Evolutionary conservation across 2,888 invertebrate genomes (phyloP).

Genomic region (Trichogramma evanescens): DNA sequence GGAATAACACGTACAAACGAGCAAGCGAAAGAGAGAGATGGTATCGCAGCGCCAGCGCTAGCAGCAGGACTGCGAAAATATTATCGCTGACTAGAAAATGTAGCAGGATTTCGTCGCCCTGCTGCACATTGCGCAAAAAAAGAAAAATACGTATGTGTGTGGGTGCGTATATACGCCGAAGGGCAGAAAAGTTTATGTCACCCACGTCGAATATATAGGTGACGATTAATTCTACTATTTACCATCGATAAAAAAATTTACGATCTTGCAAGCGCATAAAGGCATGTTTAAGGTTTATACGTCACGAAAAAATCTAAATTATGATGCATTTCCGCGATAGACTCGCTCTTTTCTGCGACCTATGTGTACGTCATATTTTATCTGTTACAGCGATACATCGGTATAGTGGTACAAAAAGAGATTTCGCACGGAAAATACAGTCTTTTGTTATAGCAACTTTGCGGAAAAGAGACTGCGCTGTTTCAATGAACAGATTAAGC

Average conservation of each 20-base stretch:
- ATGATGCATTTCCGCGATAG: not conserved
- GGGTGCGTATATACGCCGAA: too few species aligned
- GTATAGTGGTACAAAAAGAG: too few species aligned
- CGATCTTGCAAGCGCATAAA: not conserved
- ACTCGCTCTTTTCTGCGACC: not conserved
- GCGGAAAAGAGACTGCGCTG: too few species aligned
- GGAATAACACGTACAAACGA: not conserved
- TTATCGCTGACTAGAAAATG: not conserved
- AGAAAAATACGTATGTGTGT: not conserved
- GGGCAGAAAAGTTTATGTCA: not conserved
- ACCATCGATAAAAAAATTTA: constrained; percentile 5
- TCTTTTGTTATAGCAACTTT: too few species aligned
- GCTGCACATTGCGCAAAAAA: not conserved
- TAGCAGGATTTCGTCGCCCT: too few species aligned
- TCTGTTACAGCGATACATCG: too few species aligned
- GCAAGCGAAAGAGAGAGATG: not conserved
- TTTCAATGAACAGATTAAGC: too few species aligned
- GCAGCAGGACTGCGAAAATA: not conserved
- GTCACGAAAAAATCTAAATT: not conserved
- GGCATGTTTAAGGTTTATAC: not conserved
- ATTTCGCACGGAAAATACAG: too few species aligned
- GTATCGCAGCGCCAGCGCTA: not conserved
- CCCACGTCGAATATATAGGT: not conserved
- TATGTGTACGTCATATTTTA: too few species aligned
- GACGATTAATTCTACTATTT: constrained; percentile 7